Conservation (phyloP, 2,888 invertebrate genomes). For the Nebria salina region DNA sequence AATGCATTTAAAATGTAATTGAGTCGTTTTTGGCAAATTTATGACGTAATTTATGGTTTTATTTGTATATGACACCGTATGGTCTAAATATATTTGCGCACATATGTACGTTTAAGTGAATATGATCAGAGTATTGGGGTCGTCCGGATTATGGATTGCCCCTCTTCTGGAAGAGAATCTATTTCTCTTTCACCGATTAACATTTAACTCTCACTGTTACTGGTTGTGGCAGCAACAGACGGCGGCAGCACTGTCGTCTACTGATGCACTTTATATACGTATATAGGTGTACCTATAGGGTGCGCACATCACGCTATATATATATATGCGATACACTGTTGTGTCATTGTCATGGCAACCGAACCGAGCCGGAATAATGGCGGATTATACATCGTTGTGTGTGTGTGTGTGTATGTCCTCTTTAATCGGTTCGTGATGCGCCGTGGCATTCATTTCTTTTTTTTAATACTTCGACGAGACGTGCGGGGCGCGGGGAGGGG, state of each 20-base stretch:
- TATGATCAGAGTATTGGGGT: too few species aligned
- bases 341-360: constrained; percentile 40
- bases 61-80: too few species aligned
- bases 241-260: background rate
- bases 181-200: too few species aligned
- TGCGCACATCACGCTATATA: background rate
- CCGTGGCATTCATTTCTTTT: constrained; percentile 5
- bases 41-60: too few species aligned
- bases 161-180: too few species aligned
- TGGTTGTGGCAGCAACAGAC: background rate
- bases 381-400: constrained; percentile 12
- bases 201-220: too few species aligned
- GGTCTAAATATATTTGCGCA: too few species aligned
- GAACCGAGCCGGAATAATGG: constrained; percentile 24
- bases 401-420: background rate
- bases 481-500: constrained; percentile 7
- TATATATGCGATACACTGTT: constrained; percentile 3
- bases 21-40: too few species aligned
- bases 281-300: background rate
- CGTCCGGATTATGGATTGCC: too few species aligned
- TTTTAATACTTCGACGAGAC: constrained; percentile 5
- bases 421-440: constrained; percentile 21
- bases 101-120: too few species aligned
- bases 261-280: too few species aligned
- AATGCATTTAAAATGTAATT: too few species aligned